Conservation (phyloP, 2,888 invertebrate species). For the Empis livida region DNA sequence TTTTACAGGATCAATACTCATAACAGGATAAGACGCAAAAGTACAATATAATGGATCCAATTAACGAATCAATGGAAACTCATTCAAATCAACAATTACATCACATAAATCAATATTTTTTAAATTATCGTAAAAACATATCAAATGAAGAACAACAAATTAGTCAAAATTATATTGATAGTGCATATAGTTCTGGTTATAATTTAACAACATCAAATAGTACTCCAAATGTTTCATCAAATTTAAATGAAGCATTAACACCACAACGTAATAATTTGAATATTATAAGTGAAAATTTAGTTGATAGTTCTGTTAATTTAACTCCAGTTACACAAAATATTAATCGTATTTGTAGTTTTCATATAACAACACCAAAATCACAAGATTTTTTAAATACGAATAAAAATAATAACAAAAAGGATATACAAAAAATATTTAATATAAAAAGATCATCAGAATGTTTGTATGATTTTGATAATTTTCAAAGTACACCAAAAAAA, state of each 20-base stretch:
- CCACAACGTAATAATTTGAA: not conserved
- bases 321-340: constrained; percentile 13
- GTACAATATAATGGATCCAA: too few relatives aligned
- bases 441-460: not conserved
- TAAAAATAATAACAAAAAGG: not conserved
- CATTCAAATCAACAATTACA: too few relatives aligned
- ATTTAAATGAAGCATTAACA: not conserved
- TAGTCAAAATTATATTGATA: constrained; percentile 2
- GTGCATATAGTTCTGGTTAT: constrained; percentile 7
- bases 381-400: too few relatives aligned
- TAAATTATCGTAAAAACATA: too few relatives aligned
- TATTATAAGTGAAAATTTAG: not conserved
- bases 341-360: constrained; percentile 8
- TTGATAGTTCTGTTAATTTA: constrained; percentile 2
- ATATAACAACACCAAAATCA: constrained; percentile 11
- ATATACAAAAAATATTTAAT: not conserved
- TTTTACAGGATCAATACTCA: too few relatives aligned
- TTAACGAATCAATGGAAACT: too few relatives aligned
- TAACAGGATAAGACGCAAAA: too few relatives aligned
- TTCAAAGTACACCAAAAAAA: constrained; percentile 11
- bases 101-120: too few relatives aligned
- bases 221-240: constrained; percentile 3
- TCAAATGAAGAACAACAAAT: too few relatives aligned
- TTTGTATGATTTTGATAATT: constrained; percentile 4
- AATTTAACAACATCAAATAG: constrained; percentile 2